These are phyloP conservation scores for Turnix velox DNA, from an alignment of 2,113 vertebrate genomes.

Conservation along the genomic window DNA sequence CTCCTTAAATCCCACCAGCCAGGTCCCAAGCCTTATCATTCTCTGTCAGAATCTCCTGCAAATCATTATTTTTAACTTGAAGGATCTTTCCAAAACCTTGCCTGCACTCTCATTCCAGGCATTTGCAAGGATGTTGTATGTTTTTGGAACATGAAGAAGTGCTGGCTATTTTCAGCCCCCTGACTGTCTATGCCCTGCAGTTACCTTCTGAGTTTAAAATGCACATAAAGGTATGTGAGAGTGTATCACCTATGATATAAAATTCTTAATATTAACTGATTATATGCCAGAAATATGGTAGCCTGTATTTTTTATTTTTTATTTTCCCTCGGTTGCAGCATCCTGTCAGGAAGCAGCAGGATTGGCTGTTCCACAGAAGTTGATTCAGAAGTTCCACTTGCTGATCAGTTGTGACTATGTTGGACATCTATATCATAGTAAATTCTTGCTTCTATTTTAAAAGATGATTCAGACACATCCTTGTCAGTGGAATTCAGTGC, in stretches of 20 bases:
- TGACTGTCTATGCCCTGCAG: not conserved
- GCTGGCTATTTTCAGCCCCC: not conserved
- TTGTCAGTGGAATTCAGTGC: not conserved
- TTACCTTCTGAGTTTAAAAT: not conserved
- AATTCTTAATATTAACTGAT: not conserved
- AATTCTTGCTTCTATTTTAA: not conserved
- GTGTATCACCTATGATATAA: not conserved
- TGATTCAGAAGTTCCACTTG: not conserved
- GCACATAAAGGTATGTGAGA: not conserved
- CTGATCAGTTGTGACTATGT: not conserved
- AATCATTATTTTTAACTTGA: not conserved
- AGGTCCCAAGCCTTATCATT: not conserved
- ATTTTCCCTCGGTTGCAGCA: accelerated
- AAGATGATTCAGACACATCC: not conserved
- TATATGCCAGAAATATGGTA: not conserved
- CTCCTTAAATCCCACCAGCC: not conserved
- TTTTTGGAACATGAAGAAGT: not conserved
- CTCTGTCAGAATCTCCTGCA: not conserved
- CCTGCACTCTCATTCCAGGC: not conserved
- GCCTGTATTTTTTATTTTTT: not conserved
- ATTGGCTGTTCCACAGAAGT: not conserved
- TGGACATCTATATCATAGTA: not conserved
- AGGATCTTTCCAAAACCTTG: not conserved
- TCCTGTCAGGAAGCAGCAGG: not conserved
- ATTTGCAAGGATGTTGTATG: not conserved